Evolutionary conservation across 2,113 vertebrate genomes (phyloP).

Genomic region (Callopanchax toddi): DNA sequence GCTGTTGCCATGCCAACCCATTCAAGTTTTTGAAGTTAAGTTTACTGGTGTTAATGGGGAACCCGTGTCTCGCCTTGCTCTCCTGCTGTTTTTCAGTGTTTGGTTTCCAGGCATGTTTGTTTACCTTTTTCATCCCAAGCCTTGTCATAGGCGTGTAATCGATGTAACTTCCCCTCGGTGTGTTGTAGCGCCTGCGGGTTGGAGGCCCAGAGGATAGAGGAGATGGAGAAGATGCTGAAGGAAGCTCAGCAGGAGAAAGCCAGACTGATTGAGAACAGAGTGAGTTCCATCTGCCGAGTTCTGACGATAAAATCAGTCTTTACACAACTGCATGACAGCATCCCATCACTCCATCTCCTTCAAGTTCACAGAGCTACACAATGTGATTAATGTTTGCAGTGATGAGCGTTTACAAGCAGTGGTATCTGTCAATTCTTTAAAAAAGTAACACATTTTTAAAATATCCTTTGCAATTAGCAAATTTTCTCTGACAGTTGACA

Average conservation of each 20-base stretch:
- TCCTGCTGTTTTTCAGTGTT: slow-evolving; percentile 25
- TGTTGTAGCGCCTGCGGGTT: slow-evolving; percentile 83
- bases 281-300: slow-evolving; percentile 68
- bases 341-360: not conserved
- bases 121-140: slow-evolving; percentile 27
- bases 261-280: slow-evolving; percentile 89
- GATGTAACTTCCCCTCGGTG: slow-evolving; percentile 43
- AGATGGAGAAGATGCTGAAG: slow-evolving; percentile 97
- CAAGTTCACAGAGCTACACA: not conserved
- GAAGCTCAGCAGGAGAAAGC: slow-evolving; percentile 93
- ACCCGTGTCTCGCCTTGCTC: slow-evolving; percentile 24
- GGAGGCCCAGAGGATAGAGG: slow-evolving; percentile 89
- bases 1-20: slow-evolving; percentile 78
- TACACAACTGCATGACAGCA: not conserved
- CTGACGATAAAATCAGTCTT: not conserved
- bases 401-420: not conserved
- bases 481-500: not conserved
- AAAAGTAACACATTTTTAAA: not conserved
- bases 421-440: too few relatives aligned
- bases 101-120: slow-evolving; percentile 53
- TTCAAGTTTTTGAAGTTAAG: slow-evolving; percentile 62
- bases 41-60: slow-evolving; percentile 25
- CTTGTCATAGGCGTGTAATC: slow-evolving; percentile 30
- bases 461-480: too few relatives aligned
- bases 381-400: too few relatives aligned